phyloP scores from a whole-genome alignment of 2,888 invertebrate genomes.

The Neoitamus cyanurus region DNA sequence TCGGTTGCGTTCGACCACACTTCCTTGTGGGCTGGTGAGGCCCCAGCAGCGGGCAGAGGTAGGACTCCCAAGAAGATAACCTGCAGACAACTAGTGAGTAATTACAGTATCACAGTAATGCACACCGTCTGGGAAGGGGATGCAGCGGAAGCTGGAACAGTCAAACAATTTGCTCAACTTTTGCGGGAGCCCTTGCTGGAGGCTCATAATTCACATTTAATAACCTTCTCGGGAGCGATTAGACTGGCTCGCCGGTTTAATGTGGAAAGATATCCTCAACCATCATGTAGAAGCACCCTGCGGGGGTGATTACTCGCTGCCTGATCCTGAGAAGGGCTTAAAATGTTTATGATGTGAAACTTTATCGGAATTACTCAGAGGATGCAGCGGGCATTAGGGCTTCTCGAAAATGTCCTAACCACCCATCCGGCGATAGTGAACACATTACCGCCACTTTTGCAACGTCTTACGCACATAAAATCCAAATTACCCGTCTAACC shows the following conservation, averaged over 20 bases:
- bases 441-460: too few species aligned
- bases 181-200: neutral
- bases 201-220: slow-evolving; percentile 11
- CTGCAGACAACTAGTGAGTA: neutral
- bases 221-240: neutral
- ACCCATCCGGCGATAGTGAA: too few species aligned
- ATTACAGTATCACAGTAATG: neutral
- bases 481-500: too few species aligned
- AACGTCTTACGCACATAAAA: too few species aligned
- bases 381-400: too few species aligned
- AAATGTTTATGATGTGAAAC: too few species aligned
- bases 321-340: too few species aligned
- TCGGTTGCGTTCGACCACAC: neutral
- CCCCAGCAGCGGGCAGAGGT: neutral
- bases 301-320: too few species aligned
- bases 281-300: too few species aligned
- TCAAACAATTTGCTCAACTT: slow-evolving; percentile 14
- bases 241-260: neutral
- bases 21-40: neutral
- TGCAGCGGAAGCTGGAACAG: neutral
- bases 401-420: too few species aligned
- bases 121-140: neutral
- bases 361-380: too few species aligned
- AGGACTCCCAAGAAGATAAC: neutral
- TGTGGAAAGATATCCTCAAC: neutral